Evolutionary conservation across 2,888 invertebrate genomes (phyloP).

Genomic region (Hydropsyche betteni): DNA sequence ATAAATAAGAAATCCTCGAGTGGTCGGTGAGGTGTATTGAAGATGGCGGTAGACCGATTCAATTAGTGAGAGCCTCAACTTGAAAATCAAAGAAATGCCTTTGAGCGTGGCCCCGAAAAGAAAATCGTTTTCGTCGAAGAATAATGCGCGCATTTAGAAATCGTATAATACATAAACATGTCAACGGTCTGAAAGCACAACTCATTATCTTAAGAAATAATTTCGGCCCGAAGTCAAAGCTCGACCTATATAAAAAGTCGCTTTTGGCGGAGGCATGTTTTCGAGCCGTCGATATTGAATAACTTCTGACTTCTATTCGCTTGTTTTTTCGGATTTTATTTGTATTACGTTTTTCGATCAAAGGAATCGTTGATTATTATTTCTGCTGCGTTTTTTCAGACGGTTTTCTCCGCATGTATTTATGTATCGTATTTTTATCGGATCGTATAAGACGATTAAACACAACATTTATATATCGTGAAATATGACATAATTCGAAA

Average conservation of each 20-base stretch:
- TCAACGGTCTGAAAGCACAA: conserved; percentile 16
- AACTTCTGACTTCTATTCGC: background rate
- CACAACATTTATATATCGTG: no score
- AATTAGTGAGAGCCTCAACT: conserved; percentile 27
- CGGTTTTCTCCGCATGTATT: no score
- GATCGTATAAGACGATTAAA: no score
- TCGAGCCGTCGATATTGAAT: no score
- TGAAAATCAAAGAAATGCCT: conserved; percentile 27
- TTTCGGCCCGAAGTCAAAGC: background rate
- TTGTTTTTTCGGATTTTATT: background rate
- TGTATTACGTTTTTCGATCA: background rate
- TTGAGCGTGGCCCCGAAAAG: conserved; percentile 10
- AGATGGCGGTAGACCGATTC: conserved; percentile 22
- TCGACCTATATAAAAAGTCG: conserved; percentile 1
- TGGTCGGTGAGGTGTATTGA: background rate
- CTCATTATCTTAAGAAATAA: conserved; percentile 33
- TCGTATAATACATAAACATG: conserved; percentile 20
- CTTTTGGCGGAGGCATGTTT: background rate
- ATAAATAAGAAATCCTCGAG: no score
- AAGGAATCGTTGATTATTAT: background rate
- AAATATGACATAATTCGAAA: no score
- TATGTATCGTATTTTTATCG: no score
- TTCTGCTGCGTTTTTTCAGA: no score
- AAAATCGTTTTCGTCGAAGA: conserved; percentile 6
- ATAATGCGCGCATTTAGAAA: background rate